Base-by-base conservation (phyloP, 2,888 invertebrate species). In the Leistus spinibarbis region DNA sequence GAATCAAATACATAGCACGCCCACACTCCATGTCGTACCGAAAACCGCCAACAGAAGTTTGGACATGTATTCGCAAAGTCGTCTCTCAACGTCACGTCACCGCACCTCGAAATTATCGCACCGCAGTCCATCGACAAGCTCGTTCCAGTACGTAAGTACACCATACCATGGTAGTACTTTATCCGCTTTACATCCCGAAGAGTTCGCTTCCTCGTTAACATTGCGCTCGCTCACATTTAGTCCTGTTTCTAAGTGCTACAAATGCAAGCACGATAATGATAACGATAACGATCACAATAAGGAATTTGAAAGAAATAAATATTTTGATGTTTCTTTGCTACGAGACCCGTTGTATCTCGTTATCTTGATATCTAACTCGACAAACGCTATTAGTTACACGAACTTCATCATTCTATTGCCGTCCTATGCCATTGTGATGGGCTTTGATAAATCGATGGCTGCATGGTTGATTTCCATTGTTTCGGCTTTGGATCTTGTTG, bases 121-220 rank as follows among this genome's bases (percentile, higher is more conserved):
- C 81, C 89, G 90, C 0, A 93, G 92, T 24, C 92, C 94, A 0
- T 94, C 94, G 0, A 91, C 92, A 0, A 94, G 94, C 54, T 94
- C 94, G 65, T 94, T 95, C 79, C 92, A 94, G 77, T 95, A 95
- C 81, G 90, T 95, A 82, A 93, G 93, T 64, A 95, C 95, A 0
- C 93, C 95, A 0, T 95, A 94, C 82, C 95, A 95, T 80, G 95
- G 95, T 0, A 94, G 95, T 57, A 94, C 95, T 0, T 80, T 95
- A 0, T 93, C 94, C 0, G 90, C 90, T 0, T 89, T 95, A 77
- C 92, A 93, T 77, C 92, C 92, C 0, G 91, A 91, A 81, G 92
- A 92, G 79, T 92, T 93, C 81, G 92, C 94, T 0, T 94, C 93
- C 0, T 93, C 93, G 65, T 89, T 94, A 77, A 94, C 94, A 13